Percentiles rank a stretch among this genome's conserved stretches.
phyloP scores from a whole-genome alignment of 2,797 vertebrate species.

The Chaetodon trifasciatus region DNA sequence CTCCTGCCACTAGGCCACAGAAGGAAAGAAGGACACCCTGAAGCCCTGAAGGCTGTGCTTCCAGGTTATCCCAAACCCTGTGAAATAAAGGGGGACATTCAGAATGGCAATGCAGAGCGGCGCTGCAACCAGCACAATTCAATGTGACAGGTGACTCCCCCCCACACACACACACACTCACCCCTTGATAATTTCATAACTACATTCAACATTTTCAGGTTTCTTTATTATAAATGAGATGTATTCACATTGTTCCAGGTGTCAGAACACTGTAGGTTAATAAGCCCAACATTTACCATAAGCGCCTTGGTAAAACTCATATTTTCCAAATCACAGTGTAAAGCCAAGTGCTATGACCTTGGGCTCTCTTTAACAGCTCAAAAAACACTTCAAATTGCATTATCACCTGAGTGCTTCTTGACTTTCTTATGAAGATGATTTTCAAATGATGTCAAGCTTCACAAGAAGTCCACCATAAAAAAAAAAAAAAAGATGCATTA shows the following conservation, averaged over 20 bases:
- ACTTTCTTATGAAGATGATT: neutral
- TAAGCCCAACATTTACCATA: neutral
- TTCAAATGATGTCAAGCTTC: neutral
- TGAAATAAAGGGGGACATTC: neutral
- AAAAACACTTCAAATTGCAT: neutral
- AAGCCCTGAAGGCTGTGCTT: neutral
- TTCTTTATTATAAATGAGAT: neutral
- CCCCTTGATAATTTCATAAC: neutral
- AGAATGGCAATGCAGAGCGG: no score
- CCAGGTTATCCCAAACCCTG: no score
- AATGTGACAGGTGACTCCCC: neutral
- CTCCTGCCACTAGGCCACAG: neutral
- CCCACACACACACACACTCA: neutral
- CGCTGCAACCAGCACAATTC: neutral
- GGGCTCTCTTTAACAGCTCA: neutral
- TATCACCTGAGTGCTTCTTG: neutral
- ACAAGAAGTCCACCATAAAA: no score
- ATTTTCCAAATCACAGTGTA: neutral
- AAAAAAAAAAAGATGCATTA: neutral
- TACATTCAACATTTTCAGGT: neutral
- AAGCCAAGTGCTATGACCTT: neutral
- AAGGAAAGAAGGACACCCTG: neutral
- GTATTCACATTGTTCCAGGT: neutral
- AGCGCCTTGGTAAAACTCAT: neutral
- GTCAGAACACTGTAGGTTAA: neutral